phyloP scores from a whole-genome alignment of 1,140 invertebrate genomes.

The Hycleus phaleratus region DNA sequence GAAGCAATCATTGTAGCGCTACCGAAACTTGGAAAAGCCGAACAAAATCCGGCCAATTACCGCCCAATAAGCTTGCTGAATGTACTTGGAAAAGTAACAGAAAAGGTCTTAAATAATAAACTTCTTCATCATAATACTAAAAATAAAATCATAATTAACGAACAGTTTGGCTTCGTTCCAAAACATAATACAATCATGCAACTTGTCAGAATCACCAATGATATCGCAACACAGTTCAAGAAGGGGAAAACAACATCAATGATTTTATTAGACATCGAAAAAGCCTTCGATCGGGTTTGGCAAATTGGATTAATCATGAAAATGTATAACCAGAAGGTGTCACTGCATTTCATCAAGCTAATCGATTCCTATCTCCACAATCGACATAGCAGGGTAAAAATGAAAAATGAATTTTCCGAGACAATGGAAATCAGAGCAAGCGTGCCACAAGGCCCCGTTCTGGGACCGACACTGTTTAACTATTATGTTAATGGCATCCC shows the following conservation, averaged over 20 bases:
- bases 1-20: too few relatives aligned
- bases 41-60: too few relatives aligned
- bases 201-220: conserved; percentile 12
- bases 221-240: conserved; percentile 27
- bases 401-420: background rate
- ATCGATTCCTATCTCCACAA: conserved; percentile 23
- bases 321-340: conserved; percentile 13
- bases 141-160: conserved; percentile 19
- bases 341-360: conserved; percentile 19
- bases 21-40: too few relatives aligned
- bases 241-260: conserved; percentile 25
- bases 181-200: conserved; percentile 19
- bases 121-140: background rate
- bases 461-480: conserved; percentile 28
- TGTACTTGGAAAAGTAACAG: conserved; percentile 31
- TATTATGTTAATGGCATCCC: conserved; percentile 30
- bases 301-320: conserved; percentile 35
- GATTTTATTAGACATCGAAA: conserved; percentile 34
- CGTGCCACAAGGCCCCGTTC: conserved; percentile 33
- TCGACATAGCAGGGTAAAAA: conserved; percentile 19
- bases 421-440: conserved; percentile 22
- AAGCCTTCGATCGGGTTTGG: conserved; percentile 36
- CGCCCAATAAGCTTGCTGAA: conserved; percentile 4
- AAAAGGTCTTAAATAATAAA: conserved; percentile 15
- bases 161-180: conserved; percentile 27